Conservation (phyloP, 2,888 invertebrate genomes). For the Latrodectus hesperus region DNA sequence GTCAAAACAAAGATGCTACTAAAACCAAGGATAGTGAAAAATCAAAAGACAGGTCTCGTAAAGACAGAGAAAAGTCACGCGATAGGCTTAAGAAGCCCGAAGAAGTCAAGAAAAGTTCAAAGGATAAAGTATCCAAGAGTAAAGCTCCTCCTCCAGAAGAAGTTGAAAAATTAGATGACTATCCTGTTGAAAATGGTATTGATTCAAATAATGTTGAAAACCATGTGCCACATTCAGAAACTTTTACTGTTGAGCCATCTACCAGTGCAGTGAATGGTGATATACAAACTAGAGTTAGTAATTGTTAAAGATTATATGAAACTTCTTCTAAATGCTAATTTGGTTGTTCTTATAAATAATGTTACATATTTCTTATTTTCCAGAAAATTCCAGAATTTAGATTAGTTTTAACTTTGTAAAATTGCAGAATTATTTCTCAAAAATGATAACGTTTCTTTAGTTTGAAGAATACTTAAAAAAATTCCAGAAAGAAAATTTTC, state of each 20-base stretch:
- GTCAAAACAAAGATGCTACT: slow-evolving; percentile 29
- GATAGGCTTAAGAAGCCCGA: slow-evolving; percentile 55
- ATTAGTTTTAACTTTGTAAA: too few species aligned
- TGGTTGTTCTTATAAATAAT: too few species aligned
- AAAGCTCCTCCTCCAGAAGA: slow-evolving; percentile 46
- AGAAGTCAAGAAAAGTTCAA: slow-evolving; percentile 61
- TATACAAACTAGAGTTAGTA: slow-evolving; percentile 32
- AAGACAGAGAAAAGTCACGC: slow-evolving; percentile 57
- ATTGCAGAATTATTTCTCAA: too few species aligned
- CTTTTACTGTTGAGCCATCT: slow-evolving; percentile 15
- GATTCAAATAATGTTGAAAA: slow-evolving; percentile 43
- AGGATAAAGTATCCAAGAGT: slow-evolving; percentile 65
- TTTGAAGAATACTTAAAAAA: too few species aligned
- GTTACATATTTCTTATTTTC: too few species aligned
- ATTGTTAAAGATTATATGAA: not conserved
- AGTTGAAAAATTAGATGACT: slow-evolving; percentile 71
- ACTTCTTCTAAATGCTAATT: too few species aligned
- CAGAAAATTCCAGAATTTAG: too few species aligned
- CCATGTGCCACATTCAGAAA: not conserved
- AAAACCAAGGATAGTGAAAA: slow-evolving; percentile 58
- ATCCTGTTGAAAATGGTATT: slow-evolving; percentile 72
- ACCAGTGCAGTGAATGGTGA: slow-evolving; percentile 47
- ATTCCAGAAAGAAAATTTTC: too few species aligned
- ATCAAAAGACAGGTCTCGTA: slow-evolving; percentile 45
- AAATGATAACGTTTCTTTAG: too few species aligned